Evolutionary conservation across 2,888 invertebrate genomes (phyloP), one percentile per base, ranked within the genome.

Genomic region (Parapristionchus giblindavisi): DNA sequence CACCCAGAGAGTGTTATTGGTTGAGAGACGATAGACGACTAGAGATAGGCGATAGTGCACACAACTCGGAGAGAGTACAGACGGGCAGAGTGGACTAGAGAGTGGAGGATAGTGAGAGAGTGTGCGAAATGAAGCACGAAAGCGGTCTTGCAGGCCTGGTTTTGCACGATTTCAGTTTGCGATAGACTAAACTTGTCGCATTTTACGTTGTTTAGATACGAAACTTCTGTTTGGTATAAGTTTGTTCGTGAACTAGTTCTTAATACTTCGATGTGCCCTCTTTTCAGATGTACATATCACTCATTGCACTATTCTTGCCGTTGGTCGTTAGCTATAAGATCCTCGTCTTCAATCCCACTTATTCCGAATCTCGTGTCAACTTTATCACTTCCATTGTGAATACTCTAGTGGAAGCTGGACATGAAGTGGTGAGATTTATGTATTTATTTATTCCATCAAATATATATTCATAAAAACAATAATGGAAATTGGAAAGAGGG

Each of bases 261-360:
- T 54, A 24, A 21, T 24, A 54, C 27, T 54, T 54, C 29, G 24
- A 6, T 24, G 6, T 54, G 8, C 34, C 21, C 36, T 58, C 21
- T 27, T 14, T 21, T 34, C 34, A 3, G 17, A 58, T 58, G 11
- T 58, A 1, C 27, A 29, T 0, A 32, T 56, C 56, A 2, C 14
- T 1, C 1, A 11, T 6, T 2, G 38, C 14, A 38, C 4, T 32
- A 1, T 34, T 2, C 17, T 63, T 65, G 1, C 63, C 40, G 63
- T 43, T 65, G 63, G 43, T 43, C 43, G 1, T 43, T 6, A 43
- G 36, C 43, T 43, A 65, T 17, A 65, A 65, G 43, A 65, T 65
- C 5, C 43, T 65, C n/a, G 43, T 65, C 0, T 65, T 65, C 63
- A 65, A 65, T 43, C 63, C 63, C 6, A 65, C 63, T 43, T 65